phyloP scores from a whole-genome alignment of 2,113 vertebrate species.

The Indicator maculatus region DNA sequence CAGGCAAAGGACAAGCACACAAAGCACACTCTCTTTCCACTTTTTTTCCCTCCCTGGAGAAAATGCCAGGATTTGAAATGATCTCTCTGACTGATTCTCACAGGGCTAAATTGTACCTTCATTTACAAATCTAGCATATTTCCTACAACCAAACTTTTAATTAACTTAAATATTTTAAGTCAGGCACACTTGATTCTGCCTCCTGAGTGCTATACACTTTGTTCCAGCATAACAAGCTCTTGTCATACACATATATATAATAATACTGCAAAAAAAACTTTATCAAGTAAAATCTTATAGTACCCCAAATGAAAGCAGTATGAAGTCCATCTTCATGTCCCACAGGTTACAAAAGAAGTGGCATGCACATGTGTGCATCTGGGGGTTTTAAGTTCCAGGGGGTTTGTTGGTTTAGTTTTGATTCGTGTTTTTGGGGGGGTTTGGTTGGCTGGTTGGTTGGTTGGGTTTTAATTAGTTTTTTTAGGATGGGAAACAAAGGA shows the following conservation, averaged over 20 bases:
- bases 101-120: not conserved
- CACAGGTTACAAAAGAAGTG: not conserved
- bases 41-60: not conserved
- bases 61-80: not conserved
- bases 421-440: no score
- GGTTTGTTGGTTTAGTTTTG: not conserved
- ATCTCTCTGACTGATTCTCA: not conserved
- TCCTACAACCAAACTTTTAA: not conserved
- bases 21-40: slow-evolving; percentile 9
- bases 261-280: not conserved
- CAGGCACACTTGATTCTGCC: not conserved
- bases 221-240: not conserved
- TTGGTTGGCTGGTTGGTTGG: rapidly evolving
- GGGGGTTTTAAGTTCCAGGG: rapidly evolving
- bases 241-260: not conserved
- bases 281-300: not conserved
- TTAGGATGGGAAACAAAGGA: not conserved
- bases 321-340: not conserved
- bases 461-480: not conserved
- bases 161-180: not conserved
- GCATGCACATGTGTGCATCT: not conserved
- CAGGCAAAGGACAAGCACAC: slow-evolving; percentile 43
- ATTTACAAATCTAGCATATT: not conserved
- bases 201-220: not conserved
- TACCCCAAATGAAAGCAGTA: not conserved